Evolutionary conservation across 2,797 vertebrate species (phyloP).

Genomic region (Avahi laniger): DNA sequence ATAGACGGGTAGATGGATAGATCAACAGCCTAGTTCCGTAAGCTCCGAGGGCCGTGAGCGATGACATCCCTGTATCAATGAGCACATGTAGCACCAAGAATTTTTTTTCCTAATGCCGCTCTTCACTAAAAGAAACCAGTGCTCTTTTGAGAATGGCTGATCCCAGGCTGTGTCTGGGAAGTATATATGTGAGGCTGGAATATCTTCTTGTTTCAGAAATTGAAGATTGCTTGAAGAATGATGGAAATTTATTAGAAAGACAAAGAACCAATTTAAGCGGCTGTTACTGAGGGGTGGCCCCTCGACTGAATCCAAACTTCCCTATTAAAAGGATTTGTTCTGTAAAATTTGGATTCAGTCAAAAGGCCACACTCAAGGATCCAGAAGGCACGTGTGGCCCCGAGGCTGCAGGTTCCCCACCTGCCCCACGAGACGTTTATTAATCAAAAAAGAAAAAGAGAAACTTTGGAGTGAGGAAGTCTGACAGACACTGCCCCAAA

Average conservation of each 20-base stretch:
- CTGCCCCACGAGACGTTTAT: not conserved
- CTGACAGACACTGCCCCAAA: not conserved
- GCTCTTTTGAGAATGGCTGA: not conserved
- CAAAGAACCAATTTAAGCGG: not conserved
- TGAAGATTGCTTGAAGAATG: not conserved
- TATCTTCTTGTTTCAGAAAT: not conserved
- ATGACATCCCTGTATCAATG: not conserved
- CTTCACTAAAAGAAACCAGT: not conserved
- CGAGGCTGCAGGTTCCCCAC: too few species aligned
- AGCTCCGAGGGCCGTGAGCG: not conserved
- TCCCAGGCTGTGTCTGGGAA: not conserved
- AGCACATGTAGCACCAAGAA: not conserved
- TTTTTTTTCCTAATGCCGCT: not conserved
- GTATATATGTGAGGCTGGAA: not conserved
- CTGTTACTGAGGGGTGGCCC: not conserved
- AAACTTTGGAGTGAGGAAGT: not conserved
- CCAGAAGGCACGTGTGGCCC: not conserved
- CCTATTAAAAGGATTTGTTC: not conserved
- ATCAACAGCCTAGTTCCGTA: not conserved
- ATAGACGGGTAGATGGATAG: not conserved
- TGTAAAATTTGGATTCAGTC: not conserved
- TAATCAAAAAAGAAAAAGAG: not conserved
- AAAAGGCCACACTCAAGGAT: rapidly evolving
- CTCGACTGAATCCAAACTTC: not conserved
- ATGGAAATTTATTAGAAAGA: not conserved